Conservation (phyloP, 2,888 invertebrate species). For the Alentia gelatinosa region DNA sequence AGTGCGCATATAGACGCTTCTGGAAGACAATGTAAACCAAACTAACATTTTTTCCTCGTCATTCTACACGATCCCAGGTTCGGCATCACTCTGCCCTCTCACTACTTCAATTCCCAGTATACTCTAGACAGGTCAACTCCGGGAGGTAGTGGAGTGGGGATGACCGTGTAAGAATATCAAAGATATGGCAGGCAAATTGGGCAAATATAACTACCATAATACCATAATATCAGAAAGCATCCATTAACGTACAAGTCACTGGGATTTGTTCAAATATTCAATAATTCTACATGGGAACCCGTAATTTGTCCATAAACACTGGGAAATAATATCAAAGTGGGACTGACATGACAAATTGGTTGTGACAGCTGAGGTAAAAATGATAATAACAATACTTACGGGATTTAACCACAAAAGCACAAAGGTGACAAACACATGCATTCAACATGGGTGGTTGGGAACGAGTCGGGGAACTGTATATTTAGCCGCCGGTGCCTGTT, state of each 20-base stretch:
- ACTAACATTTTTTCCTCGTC: no score
- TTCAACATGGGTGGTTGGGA: neutral
- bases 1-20: neutral
- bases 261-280: neutral
- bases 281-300: neutral
- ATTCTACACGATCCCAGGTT: no score
- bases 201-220: no score
- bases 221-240: no score
- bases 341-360: neutral
- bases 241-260: neutral
- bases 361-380: neutral
- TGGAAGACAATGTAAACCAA: neutral
- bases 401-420: slow-evolving; percentile 1
- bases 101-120: no score
- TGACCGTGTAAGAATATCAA: no score
- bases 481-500: slow-evolving; percentile 15
- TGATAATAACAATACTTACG: slow-evolving; percentile 6
- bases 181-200: no score
- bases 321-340: neutral
- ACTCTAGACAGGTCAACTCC: no score
- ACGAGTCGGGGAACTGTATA: neutral
- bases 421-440: neutral
- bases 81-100: no score
- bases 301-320: neutral
- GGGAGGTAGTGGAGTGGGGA: no score